phyloP scores from a whole-genome alignment of 2,888 invertebrate species.

The Polydrusus pterygomalis region DNA sequence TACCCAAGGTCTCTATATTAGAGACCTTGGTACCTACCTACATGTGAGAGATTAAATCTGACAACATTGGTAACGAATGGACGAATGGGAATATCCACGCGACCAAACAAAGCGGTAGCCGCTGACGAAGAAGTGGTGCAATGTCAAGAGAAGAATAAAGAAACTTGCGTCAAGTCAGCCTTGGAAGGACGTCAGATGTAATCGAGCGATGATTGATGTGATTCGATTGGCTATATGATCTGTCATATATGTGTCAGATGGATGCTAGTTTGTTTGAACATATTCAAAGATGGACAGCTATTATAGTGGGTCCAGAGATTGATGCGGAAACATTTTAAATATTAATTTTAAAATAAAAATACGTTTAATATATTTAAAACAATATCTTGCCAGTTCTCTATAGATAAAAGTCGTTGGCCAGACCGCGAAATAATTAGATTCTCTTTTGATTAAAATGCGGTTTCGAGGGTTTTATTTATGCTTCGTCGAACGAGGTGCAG shows the following conservation, averaged over 20 bases:
- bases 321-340: too few species aligned
- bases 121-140: conserved; percentile 45
- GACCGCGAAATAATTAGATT: conserved; percentile 7
- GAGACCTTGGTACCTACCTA: too few species aligned
- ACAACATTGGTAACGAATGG: neutral
- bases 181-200: conserved; percentile 47
- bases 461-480: neutral
- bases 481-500: neutral
- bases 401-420: neutral
- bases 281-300: too few species aligned
- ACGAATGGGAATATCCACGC: conserved; percentile 40
- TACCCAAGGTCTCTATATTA: too few species aligned
- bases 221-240: neutral
- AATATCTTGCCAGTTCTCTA: too few species aligned
- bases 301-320: too few species aligned
- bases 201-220: conserved; percentile 9
- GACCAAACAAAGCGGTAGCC: conserved; percentile 23
- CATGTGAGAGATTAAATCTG: too few species aligned
- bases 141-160: conserved; percentile 51
- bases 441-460: neutral
- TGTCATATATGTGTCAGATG: neutral
- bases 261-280: neutral
- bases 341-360: too few species aligned
- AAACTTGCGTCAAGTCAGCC: conserved; percentile 40
- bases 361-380: too few species aligned